Evolutionary conservation across 2,888 invertebrate species (phyloP), one percentile per base, ranked within the genome.

Genomic region (Phengaris arion): DNA sequence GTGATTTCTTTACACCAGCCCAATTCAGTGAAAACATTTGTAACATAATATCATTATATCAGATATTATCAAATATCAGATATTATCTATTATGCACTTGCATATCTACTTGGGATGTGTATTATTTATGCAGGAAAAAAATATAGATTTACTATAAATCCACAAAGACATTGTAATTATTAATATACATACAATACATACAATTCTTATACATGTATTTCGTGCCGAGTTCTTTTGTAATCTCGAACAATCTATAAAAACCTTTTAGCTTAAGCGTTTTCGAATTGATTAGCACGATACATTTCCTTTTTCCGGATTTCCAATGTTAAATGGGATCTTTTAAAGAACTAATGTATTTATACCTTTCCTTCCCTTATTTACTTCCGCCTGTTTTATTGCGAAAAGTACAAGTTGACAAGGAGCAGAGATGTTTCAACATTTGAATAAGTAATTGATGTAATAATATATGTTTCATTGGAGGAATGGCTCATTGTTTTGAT

Each of bases 181-280:
- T 59, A 59, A n/a, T 22, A 59, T 22, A 59, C 10, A 22, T 59
- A 2, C 15, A 9, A 22, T 22, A 2, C 15, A 9, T 9, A 22
- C 15, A 48, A 2, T 46, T 69, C 69, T 69, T 48, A 12, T 68
- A 48, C 48, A 4, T 69, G n/a, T 15, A 48, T 15, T 15, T 46
- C n/a, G 6, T 46, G n/a, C 69, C 7, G 15, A 69, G 48, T 22
- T 70, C 70, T 70, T 70, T 70, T 70, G 70, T 70, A 52, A 70
- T 70, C 70, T 15, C 51, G 22, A 51, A 51, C 70, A 70, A 70
- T 70, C 70, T 70, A 70, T 52, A 70, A 70, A 64, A 70, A 51
- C 70, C 70, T 70, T 70, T 70, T 51, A 70, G 52, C 70, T 70
- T 51, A 70, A 70, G 70, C 70, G 70, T 70, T 70, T 70, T 70